A percentile compares a stretch with the other conserved stretches of the same genome.
Conservation (phyloP, 2,797 vertebrate species). For the Sitta carolinensis region DNA sequence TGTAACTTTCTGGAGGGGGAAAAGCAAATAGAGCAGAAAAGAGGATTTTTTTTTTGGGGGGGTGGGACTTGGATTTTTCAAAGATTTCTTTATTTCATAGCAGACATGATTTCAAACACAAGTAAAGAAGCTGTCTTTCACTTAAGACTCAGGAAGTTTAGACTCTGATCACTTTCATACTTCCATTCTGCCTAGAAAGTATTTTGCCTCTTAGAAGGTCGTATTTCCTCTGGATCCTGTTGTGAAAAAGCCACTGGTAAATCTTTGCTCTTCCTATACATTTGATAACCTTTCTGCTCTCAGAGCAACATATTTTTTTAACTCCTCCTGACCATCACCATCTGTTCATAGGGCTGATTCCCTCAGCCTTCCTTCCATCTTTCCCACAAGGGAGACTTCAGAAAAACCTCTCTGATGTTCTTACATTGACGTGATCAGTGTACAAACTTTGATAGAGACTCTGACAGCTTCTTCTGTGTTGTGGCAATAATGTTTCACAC, state of each 20-base stretch:
- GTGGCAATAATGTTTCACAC: not conserved
- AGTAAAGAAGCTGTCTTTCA: conserved; percentile 42
- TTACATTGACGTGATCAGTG: conserved; percentile 54
- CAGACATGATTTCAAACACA: conserved; percentile 1
- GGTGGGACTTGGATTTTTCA: not conserved
- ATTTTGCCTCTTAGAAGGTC: conserved; percentile 5
- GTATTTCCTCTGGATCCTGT: not conserved
- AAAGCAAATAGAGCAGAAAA: conserved; percentile 73
- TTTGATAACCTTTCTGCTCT: not conserved
- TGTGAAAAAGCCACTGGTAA: not conserved
- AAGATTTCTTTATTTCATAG: conserved; percentile 70
- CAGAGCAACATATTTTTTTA: not conserved
- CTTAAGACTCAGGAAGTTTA: conserved; percentile 43
- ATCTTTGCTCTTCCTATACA: not conserved
- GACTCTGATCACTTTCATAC: conserved; percentile 66
- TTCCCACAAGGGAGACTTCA: not conserved
- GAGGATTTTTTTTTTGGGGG: conserved; percentile 58
- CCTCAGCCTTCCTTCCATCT: not conserved
- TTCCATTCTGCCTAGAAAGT: conserved; percentile 13
- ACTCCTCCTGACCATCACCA: not conserved
- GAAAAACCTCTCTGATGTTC: not conserved
- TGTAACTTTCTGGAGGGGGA: conserved; percentile 68
- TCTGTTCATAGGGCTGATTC: not conserved
- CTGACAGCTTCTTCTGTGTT: conserved; percentile 45
- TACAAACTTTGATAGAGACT: conserved; percentile 46